Base-by-base conservation (phyloP, 2,888 invertebrate species). In the Caenorhabditis zanzibari region DNA sequence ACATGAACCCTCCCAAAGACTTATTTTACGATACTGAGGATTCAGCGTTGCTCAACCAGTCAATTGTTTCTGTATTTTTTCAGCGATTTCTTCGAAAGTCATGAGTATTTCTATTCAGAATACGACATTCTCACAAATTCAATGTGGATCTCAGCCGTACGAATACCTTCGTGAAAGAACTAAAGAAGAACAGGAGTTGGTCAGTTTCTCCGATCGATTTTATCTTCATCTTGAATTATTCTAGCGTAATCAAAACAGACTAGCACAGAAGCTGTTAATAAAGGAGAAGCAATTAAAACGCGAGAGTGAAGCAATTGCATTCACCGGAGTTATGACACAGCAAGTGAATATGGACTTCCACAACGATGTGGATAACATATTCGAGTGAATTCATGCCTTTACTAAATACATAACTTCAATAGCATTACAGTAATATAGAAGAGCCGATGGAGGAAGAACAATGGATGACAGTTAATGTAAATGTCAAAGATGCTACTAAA, bases 121-220 rank as follows among this genome's bases (percentile, higher is more conserved):
- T 12, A 41, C 71, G 12, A 77, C 77, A 9, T 19, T 77, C 12
- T 32, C 69, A 2, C 77, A 77, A 44, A 10, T 26, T 5, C 26
- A 9, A 9, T 7, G 22, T n/a, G 68, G 47, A 6, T 77, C 77
- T 22, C 69, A 77, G 28, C 24, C 22, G 2, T 19, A 54, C 24
- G 26, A 26, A 6, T 71, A 71, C 16, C 59, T 77, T 7, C 35
- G 77, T 32, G 52, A 63, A 10, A 22, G 77, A 9, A 77, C 77
- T 0, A 49, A 22, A 7, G 69, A 77, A 44, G 77, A 77, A 32
- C 77, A 77, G 28, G 47, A 63, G 6, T 12, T 32, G 63, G 69
- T 76, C 4, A 28, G 32, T 22, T 10, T 14, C 22, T 19, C 14
- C 26, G 1, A 52, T 9, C n/a, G 38, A 14, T 26, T n/a, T 26